Conservation (phyloP, 2,797 vertebrate genomes). For the Intellagama lesueurii region DNA sequence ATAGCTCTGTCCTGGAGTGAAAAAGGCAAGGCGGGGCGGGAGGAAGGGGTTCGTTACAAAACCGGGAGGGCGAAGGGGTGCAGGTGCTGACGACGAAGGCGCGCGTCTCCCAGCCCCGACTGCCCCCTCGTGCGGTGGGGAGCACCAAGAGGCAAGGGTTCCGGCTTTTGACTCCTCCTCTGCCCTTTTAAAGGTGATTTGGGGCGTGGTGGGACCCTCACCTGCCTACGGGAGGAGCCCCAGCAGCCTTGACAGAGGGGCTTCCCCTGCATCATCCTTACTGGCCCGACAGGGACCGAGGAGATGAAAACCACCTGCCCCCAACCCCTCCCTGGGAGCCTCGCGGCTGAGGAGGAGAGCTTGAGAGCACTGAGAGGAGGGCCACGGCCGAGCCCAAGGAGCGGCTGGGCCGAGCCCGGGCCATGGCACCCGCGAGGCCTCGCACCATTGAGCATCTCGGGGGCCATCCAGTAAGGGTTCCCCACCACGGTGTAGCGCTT, state of each 20-base stretch:
- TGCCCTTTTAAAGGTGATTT: not conserved
- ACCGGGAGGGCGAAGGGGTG: too few species aligned
- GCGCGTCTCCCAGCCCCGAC: too few species aligned
- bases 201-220: not conserved
- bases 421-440: too few species aligned
- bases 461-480: slow-evolving; percentile 98
- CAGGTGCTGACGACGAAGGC: too few species aligned
- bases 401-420: too few species aligned
- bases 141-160: too few species aligned
- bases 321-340: not conserved
- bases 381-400: too few species aligned
- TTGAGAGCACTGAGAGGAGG: not conserved
- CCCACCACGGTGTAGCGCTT: slow-evolving; percentile 95
- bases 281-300: too few species aligned
- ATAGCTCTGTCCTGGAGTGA: slow-evolving; percentile 88
- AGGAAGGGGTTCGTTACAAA: not conserved
- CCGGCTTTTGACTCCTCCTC: too few species aligned
- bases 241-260: not conserved
- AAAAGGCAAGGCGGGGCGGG: slow-evolving; percentile 48
- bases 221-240: not conserved
- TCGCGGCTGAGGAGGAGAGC: not conserved
- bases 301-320: too few species aligned
- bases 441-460: slow-evolving; percentile 95
- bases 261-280: not conserved
- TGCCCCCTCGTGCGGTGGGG: too few species aligned